Conservation (phyloP, 2,797 vertebrate species). For the Luscinia megarhynchos region DNA sequence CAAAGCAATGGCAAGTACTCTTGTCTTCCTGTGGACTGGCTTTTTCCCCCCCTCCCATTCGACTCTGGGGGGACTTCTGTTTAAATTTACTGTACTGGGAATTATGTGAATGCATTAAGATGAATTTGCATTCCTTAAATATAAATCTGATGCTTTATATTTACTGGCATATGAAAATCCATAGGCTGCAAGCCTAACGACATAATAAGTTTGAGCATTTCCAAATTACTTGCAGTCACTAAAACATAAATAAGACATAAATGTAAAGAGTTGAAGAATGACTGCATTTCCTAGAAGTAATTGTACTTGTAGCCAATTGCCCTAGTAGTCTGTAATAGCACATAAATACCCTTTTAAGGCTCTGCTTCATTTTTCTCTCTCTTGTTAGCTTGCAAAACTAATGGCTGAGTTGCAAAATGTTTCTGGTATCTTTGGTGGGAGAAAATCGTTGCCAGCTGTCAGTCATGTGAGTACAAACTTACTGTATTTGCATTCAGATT, state of each 20-base stretch:
- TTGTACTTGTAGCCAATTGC: slow-evolving; percentile 15
- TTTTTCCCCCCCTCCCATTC: fast-evolving
- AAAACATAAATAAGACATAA: slow-evolving; percentile 5
- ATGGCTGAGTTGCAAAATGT: slow-evolving; percentile 94
- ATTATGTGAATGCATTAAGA: background rate
- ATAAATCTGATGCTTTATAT: background rate
- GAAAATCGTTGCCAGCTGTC: slow-evolving; percentile 71
- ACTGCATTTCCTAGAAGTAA: slow-evolving; percentile 16
- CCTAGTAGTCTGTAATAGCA: slow-evolving; percentile 10
- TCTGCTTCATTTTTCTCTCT: background rate
- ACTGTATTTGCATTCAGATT: background rate
- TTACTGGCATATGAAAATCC: background rate
- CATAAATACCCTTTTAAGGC: slow-evolving; percentile 18
- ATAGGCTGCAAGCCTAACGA: background rate
- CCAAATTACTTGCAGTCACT: background rate
- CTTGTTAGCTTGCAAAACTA: slow-evolving; percentile 90
- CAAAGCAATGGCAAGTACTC: slow-evolving; percentile 91
- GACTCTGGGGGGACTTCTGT: background rate
- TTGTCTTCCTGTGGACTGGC: background rate
- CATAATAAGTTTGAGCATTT: background rate
- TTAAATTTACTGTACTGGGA: background rate
- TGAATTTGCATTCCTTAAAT: background rate
- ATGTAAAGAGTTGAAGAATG: background rate
- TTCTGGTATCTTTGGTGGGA: slow-evolving; percentile 83
- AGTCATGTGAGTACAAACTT: slow-evolving; percentile 78